Percentiles rank a stretch among this genome's conserved stretches.
Conservation (phyloP, 1,140 invertebrate species). For the Tribolium madens region DNA sequence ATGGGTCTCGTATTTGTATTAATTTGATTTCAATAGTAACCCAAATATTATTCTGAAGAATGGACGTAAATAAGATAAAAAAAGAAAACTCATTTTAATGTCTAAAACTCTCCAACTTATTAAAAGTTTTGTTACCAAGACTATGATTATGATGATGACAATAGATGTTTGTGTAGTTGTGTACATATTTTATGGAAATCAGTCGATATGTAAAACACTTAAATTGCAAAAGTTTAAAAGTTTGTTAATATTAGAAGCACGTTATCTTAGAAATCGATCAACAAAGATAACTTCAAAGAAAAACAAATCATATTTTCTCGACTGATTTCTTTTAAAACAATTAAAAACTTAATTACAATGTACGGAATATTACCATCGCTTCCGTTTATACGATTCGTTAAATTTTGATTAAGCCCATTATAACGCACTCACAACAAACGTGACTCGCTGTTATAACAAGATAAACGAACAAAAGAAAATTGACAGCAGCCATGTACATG, state of each 20-base stretch:
- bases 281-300: slow-evolving; percentile 18
- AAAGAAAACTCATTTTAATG: neutral
- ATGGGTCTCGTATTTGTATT: neutral
- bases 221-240: slow-evolving; percentile 19
- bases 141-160: slow-evolving; percentile 10
- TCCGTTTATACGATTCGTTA: slow-evolving; percentile 11
- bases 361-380: neutral
- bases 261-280: slow-evolving; percentile 15
- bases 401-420: slow-evolving; percentile 19
- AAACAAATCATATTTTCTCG: slow-evolving; percentile 4
- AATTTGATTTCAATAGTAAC: slow-evolving; percentile 13
- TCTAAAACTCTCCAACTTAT: slow-evolving; percentile 15
- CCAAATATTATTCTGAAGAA: neutral
- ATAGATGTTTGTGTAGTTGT: slow-evolving; percentile 28
- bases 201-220: slow-evolving; percentile 34
- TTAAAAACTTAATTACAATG: neutral
- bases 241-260: slow-evolving; percentile 17
- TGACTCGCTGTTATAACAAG: slow-evolving; percentile 20
- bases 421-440: slow-evolving; percentile 20
- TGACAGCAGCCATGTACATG: slow-evolving; percentile 24
- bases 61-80: neutral
- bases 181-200: slow-evolving; percentile 37
- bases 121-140: slow-evolving; percentile 22
- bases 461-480: slow-evolving; percentile 30
- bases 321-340: neutral